A percentile compares a stretch with the other conserved stretches of the same genome.
These are phyloP conservation scores for Atrichornis clamosus DNA, from an alignment of 2,113 vertebrate species.

Conservation along the genomic window DNA sequence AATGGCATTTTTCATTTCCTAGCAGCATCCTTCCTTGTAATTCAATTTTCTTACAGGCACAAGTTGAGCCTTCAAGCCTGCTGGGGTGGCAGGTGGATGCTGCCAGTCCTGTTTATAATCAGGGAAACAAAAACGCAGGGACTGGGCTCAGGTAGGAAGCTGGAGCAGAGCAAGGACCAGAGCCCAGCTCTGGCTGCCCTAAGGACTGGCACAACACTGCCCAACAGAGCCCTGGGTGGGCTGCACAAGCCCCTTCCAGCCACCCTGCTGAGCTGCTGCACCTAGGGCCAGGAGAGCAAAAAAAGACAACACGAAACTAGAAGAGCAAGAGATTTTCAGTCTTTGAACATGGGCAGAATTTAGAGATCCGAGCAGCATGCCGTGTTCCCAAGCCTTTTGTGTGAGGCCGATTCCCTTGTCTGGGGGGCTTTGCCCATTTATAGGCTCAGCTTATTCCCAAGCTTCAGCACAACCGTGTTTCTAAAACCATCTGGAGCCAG, in stretches of 20 bases:
- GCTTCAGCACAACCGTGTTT: not conserved
- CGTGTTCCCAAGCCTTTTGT: not conserved
- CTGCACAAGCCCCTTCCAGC: not conserved
- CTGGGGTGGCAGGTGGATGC: not conserved
- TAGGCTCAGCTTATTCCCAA: not conserved
- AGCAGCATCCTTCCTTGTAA: not conserved
- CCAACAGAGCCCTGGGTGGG: not conserved
- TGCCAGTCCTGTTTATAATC: not conserved
- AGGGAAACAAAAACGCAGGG: not conserved
- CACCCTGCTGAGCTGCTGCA: not conserved
- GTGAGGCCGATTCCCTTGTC: not conserved
- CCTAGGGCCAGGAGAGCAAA: not conserved
- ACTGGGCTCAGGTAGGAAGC: not conserved
- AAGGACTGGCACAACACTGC: not conserved
- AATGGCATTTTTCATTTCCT: not conserved
- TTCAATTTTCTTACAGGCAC: not conserved
- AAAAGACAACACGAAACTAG: accelerated
- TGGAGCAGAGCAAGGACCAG: not conserved
- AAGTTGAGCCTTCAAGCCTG: not conserved
- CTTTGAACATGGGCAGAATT: not conserved
- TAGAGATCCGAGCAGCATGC: accelerated
- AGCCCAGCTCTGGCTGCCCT: not conserved
- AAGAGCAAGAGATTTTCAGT: not conserved
- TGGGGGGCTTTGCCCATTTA: not conserved
- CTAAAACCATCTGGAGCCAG: not conserved